These are phyloP conservation scores for Copidosoma floridanum DNA, from an alignment of 1,140 invertebrate species.

Conservation along the genomic window DNA sequence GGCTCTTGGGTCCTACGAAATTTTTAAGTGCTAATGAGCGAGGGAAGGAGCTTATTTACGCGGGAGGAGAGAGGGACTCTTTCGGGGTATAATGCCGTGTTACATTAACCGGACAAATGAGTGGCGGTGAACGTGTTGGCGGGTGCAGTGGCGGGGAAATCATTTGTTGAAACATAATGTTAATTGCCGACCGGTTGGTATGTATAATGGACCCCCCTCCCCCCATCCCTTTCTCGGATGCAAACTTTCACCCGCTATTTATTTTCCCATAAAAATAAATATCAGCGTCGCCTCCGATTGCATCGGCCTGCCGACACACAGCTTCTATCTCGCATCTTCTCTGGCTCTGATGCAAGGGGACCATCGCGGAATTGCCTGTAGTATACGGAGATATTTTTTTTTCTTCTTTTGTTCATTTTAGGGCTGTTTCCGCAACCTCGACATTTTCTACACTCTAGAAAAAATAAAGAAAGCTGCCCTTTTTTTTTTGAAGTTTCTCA, in stretches of 20 bases:
- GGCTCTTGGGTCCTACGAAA: slow-evolving; percentile 12
- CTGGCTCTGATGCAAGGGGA: too few species aligned
- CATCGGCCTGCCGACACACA: too few species aligned
- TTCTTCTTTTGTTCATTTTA: too few species aligned
- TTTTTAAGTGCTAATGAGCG: slow-evolving; percentile 42
- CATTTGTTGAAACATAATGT: slow-evolving; percentile 26
- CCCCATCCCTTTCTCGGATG: slow-evolving; percentile 5
- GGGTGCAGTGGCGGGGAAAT: slow-evolving; percentile 3
- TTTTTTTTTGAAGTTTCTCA: too few species aligned
- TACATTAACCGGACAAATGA: slow-evolving; percentile 32
- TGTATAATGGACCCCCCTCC: background rate
- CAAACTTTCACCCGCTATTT: slow-evolving; percentile 17
- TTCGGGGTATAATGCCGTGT: too few species aligned
- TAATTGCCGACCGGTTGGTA: slow-evolving; percentile 12
- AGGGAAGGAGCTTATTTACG: slow-evolving; percentile 33
- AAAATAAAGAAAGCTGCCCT: too few species aligned
- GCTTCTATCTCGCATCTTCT: too few species aligned
- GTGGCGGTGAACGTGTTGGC: background rate
- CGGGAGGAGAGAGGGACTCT: background rate
- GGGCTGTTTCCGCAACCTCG: too few species aligned
- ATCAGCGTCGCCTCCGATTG: slow-evolving; percentile 5
- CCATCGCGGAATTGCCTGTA: too few species aligned
- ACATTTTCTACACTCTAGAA: too few species aligned
- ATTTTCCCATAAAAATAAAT: slow-evolving; percentile 21
- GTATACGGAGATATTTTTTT: too few species aligned